These are phyloP conservation scores for Sparus aurata DNA, from an alignment of 2,797 vertebrate genomes.

Conservation along the genomic window DNA sequence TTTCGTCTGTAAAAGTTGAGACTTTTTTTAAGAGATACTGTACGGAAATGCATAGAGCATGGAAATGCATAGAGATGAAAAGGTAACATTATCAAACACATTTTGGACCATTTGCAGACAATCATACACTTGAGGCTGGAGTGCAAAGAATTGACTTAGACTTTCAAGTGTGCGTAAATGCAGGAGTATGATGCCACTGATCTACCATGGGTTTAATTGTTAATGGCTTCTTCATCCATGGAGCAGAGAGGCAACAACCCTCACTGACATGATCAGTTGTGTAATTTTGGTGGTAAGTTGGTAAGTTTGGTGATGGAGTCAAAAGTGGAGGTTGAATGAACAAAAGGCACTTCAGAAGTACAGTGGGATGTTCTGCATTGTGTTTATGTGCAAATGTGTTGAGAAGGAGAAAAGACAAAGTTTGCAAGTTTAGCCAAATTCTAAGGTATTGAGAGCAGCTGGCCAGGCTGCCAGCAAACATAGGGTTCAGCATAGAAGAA, in stretches of 20 bases:
- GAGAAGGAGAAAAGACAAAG: background rate
- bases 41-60: conserved; percentile 2
- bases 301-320: background rate
- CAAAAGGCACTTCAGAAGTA: background rate
- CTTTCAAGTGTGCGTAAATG: background rate
- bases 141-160: conserved; percentile 12
- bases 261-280: conserved; percentile 1
- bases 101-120: conserved; percentile 9
- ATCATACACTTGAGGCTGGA: background rate
- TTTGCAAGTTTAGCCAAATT: background rate
- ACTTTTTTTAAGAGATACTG: background rate
- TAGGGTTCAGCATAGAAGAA: background rate
- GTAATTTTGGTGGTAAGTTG: too few species aligned
- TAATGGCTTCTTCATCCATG: conserved; percentile 30
- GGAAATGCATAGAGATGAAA: conserved; percentile 11
- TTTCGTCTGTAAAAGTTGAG: background rate
- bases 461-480: background rate
- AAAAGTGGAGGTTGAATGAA: conserved; percentile 2
- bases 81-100: background rate
- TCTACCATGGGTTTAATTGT: conserved; percentile 4
- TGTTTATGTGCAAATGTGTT: conserved; percentile 8
- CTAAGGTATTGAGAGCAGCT: background rate
- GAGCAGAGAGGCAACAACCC: conserved; percentile 7
- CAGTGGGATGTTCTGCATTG: background rate
- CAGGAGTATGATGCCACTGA: background rate